Conservation (phyloP, 2,888 invertebrate species). For the Anthrax anthrax region DNA sequence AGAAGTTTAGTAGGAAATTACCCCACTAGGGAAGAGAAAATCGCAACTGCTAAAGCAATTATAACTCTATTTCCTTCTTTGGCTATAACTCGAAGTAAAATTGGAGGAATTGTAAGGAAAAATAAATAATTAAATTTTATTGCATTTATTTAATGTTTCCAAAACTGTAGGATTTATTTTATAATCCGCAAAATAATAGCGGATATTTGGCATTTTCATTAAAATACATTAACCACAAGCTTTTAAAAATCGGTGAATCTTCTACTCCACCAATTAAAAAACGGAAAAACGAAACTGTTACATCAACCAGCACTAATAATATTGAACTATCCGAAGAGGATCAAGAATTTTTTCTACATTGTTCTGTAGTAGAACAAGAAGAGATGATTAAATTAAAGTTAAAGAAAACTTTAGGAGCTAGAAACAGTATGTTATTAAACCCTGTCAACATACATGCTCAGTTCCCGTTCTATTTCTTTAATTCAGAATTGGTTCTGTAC, state of each 20-base stretch:
- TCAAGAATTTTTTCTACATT: too few relatives aligned
- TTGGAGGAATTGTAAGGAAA: background rate
- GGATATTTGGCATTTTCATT: background rate
- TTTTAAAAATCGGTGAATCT: too few relatives aligned
- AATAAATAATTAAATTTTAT: background rate
- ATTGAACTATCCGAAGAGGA: too few relatives aligned
- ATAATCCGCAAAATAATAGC: background rate
- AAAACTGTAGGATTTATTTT: background rate
- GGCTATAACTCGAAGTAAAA: background rate
- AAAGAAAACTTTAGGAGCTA: too few relatives aligned
- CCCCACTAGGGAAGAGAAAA: background rate
- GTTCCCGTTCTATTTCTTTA: background rate
- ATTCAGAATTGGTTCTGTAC: background rate
- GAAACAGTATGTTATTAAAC: too few relatives aligned
- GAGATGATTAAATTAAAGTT: too few relatives aligned
- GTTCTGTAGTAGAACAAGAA: too few relatives aligned
- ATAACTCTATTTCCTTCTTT: background rate
- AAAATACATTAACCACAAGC: background rate
- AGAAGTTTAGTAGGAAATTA: background rate
- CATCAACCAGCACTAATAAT: too few relatives aligned
- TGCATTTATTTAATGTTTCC: too few relatives aligned
- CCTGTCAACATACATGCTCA: too few relatives aligned
- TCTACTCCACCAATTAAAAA: too few relatives aligned
- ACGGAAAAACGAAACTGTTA: too few relatives aligned
- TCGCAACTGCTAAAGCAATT: background rate